Evolutionary conservation across 2,797 vertebrate genomes (phyloP).

Genomic region (Hapalemur alaotrensis): DNA sequence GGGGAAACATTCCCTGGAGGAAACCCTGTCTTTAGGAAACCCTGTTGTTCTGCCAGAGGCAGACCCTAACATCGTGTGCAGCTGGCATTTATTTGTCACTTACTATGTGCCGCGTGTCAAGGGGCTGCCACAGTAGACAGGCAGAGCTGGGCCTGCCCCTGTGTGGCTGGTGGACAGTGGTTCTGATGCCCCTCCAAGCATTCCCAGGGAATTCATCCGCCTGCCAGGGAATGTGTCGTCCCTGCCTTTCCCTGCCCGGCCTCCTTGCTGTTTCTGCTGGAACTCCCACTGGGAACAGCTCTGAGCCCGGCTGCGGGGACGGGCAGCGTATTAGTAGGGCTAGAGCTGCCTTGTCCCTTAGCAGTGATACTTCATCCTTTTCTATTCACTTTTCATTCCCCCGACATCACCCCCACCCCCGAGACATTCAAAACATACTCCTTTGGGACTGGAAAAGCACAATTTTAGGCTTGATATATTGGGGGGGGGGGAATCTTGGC

Average conservation of each 20-base stretch:
- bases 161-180: not conserved
- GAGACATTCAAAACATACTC: not conserved
- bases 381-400: not conserved
- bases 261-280: not conserved
- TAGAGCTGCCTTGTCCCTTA: not conserved
- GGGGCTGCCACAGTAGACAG: not conserved
- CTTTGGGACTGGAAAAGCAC: not conserved
- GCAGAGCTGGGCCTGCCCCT: not conserved
- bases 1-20: not conserved
- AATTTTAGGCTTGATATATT: not conserved
- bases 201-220: not conserved
- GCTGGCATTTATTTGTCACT: not conserved
- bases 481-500: not conserved
- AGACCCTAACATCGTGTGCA: not conserved
- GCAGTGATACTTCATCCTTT: not conserved
- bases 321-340: fast-evolving
- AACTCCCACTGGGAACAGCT: not conserved
- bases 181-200: not conserved
- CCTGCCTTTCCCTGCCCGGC: not conserved
- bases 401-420: not conserved
- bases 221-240: not conserved
- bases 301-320: not conserved
- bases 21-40: not conserved
- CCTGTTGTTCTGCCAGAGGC: not conserved
- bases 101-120: not conserved